phyloP scores from a whole-genome alignment of 2,888 invertebrate genomes.

The Laothoe populi region DNA sequence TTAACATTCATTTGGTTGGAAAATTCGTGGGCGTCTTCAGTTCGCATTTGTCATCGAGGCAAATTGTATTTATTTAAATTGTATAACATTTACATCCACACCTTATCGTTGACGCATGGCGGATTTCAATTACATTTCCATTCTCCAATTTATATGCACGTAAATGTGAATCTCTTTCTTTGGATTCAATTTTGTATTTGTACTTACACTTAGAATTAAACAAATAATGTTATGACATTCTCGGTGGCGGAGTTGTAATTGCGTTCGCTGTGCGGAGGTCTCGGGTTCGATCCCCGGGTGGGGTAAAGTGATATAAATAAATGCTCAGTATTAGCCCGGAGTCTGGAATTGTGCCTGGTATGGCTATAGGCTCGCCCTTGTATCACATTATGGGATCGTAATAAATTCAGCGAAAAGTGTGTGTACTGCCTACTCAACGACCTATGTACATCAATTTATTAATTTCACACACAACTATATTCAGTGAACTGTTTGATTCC shows the following conservation, averaged over 20 bases:
- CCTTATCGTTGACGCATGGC: not conserved
- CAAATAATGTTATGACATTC: not conserved
- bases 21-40: not conserved
- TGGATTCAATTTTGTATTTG: not conserved
- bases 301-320: no score
- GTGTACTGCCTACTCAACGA: not conserved
- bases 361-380: no score
- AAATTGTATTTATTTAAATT: slow-evolving; percentile 24
- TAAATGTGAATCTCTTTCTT: not conserved
- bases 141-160: not conserved
- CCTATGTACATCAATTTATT: slow-evolving; percentile 17
- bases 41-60: not conserved
- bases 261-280: no score
- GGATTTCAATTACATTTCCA: slow-evolving; percentile 6
- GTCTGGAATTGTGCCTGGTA: no score
- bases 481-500: slow-evolving; percentile 19
- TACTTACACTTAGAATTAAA: no score
- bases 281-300: no score
- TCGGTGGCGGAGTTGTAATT: no score
- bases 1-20: not conserved
- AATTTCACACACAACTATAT: not conserved
- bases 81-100: not conserved
- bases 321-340: no score
- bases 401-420: no score
- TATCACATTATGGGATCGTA: no score